Evolutionary conservation across 2,113 vertebrate species (phyloP).

Genomic region (Pithys albifrons): DNA sequence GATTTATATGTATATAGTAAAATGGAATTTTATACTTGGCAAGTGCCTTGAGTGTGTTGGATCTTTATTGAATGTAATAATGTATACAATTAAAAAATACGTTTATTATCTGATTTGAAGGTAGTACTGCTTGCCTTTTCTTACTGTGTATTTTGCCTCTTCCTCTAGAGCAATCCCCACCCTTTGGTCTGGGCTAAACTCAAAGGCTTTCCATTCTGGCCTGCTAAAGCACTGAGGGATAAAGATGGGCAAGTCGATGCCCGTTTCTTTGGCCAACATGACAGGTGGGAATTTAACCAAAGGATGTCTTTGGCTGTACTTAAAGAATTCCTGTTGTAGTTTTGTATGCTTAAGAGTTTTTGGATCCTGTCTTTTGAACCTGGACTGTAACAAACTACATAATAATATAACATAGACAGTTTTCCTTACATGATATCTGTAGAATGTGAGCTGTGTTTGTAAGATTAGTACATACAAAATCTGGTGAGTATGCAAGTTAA

Average conservation of each 20-base stretch:
- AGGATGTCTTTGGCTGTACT: neutral
- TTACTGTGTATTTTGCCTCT: conserved; percentile 57
- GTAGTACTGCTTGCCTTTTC: neutral
- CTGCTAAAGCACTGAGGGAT: conserved; percentile 96
- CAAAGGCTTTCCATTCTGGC: conserved; percentile 99
- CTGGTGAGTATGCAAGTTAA: neutral
- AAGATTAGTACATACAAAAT: neutral
- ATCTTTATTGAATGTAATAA: neutral
- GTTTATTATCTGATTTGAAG: neutral
- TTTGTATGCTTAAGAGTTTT: neutral
- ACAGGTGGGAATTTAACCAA: conserved; percentile 81
- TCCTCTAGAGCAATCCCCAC: conserved; percentile 92
- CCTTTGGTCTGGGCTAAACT: conserved; percentile 98
- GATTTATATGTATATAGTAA: neutral
- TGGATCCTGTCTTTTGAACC: neutral
- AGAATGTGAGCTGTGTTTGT: neutral
- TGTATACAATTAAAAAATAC: neutral
- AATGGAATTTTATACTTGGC: neutral
- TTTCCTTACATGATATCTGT: neutral
- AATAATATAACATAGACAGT: neutral
- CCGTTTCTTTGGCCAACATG: conserved; percentile 97
- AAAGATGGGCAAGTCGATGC: conserved; percentile 97
- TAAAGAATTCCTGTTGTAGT: neutral
- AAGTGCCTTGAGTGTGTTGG: neutral
- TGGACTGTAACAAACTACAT: neutral